These are phyloP conservation scores for Austrolebias charrua DNA, from an alignment of 2,797 vertebrate genomes.

Conservation along the genomic window DNA sequence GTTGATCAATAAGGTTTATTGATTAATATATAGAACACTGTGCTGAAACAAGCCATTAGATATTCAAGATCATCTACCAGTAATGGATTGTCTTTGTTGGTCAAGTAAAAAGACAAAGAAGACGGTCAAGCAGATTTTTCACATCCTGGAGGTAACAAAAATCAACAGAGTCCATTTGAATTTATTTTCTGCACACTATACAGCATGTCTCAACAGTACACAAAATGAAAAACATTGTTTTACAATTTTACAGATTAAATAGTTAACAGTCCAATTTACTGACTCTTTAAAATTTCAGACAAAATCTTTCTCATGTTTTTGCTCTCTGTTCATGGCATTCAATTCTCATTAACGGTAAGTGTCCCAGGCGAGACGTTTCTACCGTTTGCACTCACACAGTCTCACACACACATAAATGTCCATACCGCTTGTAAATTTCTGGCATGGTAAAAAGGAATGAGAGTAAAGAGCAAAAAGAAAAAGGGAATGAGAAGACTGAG, in stretches of 20 bases:
- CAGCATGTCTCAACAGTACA: not conserved
- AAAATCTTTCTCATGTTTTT: not conserved
- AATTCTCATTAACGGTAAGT: constrained; percentile 43
- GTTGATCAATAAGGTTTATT: not conserved
- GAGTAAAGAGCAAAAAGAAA: constrained; percentile 60
- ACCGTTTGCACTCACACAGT: not conserved
- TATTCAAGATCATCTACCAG: not conserved
- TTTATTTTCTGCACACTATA: not conserved
- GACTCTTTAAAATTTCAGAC: not conserved
- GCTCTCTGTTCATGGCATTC: constrained; percentile 6
- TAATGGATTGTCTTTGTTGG: not conserved
- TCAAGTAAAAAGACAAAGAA: not conserved
- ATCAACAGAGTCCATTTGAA: not conserved
- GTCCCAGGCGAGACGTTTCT: constrained; percentile 30
- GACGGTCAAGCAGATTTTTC: not conserved
- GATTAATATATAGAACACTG: not conserved
- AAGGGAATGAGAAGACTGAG: constrained; percentile 77
- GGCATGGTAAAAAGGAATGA: constrained; percentile 57
- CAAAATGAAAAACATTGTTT: not conserved
- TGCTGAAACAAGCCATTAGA: not conserved
- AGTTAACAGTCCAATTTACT: not conserved
- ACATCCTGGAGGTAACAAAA: not conserved
- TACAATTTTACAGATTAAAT: not conserved
- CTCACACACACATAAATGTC: constrained; percentile 33
- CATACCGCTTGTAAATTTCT: constrained; percentile 56